These are phyloP conservation scores for Phrynosoma platyrhinos DNA, from an alignment of 2,113 vertebrate genomes.

Conservation along the genomic window DNA sequence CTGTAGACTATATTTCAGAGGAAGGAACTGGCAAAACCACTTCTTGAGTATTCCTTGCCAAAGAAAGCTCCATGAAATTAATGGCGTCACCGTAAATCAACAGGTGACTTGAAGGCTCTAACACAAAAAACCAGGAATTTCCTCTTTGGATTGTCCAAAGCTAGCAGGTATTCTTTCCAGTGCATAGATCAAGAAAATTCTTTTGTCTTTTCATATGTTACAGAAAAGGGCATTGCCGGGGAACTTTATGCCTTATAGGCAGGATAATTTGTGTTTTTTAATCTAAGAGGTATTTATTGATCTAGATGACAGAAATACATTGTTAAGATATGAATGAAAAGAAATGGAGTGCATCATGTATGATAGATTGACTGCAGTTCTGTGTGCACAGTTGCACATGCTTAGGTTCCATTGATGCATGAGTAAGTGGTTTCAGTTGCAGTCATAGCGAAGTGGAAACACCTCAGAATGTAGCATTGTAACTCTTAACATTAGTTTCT, in stretches of 20 bases:
- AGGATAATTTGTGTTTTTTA: background rate
- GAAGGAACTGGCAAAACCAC: no score
- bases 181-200: background rate
- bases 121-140: background rate
- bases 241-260: no score
- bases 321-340: slow-evolving; percentile 8
- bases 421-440: background rate
- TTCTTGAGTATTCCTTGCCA: no score
- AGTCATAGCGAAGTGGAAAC: background rate
- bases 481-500: background rate
- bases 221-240: background rate
- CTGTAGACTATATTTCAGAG: no score
- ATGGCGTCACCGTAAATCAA: no score
- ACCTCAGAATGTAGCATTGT: background rate
- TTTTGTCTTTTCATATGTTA: background rate
- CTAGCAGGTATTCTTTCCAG: background rate
- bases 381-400: background rate
- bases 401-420: background rate
- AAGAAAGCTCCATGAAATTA: no score
- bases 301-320: background rate
- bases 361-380: background rate
- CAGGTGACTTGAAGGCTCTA: no score
- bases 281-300: background rate
- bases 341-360: background rate
- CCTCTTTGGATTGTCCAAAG: background rate